Base-by-base conservation (phyloP, 2,888 invertebrate species). In the Agapostemon virescens region DNA sequence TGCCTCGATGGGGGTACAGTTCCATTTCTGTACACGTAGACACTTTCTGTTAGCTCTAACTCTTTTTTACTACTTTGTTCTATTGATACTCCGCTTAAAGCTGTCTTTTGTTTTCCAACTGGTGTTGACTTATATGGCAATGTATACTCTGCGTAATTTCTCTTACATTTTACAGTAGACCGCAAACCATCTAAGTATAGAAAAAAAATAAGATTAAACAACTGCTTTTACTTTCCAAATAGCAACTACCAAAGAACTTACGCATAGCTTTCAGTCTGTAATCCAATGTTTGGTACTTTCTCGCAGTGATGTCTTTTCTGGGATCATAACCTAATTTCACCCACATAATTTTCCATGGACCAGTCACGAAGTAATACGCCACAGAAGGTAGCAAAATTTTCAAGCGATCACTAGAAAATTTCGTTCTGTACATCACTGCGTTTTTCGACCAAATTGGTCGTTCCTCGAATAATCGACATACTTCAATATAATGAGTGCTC, bases 291-390 rank as follows among this genome's bases (percentile, higher is more conserved):
- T 99, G 99, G 91, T 97, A 98, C 72, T 95, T 95, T 86, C 97
- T 95, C 1, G 98, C 95, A 2, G 93, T 93, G 6, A 96, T 95
- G 83, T 97, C 95, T 86, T 95, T 96, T 38, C 97, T 94, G 0
- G 99, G 99, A 93, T 99, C 98, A 90, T 97, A 99, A 0, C 98
- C 98, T 89, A 96, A 96, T 87, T 94, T 95, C 0, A 98, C 96
- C 97, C 99, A 99, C 91, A 97, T 95, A 72, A 96, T 95, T 84
- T 98, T 94, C 98, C 98, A 99, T 0, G 98, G 99, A 0, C 99
- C 99, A 82, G 95, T 96, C 73, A 95, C 94, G 92, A 97, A 97
- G 91, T 98, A 97, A 91, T 97, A 97, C 0, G 98, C 97, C 5
- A 97, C 93, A 38, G 96, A 95, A 0, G 99, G 98, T 78, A 98